phyloP scores from a whole-genome alignment of 2,113 vertebrate genomes.

The Centropus unirufus region DNA sequence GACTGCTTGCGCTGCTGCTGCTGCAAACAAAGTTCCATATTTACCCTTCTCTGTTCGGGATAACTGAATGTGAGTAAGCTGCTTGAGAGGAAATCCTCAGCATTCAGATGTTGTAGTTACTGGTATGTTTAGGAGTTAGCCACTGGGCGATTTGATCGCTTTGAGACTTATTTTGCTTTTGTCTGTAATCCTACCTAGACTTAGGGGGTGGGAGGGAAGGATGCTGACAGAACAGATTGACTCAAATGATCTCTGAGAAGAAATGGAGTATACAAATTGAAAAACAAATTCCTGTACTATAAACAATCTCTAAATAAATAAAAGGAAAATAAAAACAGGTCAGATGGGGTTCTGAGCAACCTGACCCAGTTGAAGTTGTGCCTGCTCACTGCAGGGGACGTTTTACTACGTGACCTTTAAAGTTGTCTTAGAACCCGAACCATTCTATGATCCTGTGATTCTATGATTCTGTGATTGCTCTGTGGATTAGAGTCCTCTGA shows the following conservation, averaged over 20 bases:
- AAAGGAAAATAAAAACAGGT: neutral
- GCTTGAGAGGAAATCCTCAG: neutral
- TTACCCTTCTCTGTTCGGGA: neutral
- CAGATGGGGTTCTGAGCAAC: neutral
- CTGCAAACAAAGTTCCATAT: neutral
- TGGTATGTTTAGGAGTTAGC: neutral
- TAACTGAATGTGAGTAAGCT: rapidly evolving
- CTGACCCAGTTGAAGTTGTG: neutral
- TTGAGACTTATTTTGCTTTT: neutral
- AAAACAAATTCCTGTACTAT: neutral
- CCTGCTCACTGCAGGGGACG: rapidly evolving
- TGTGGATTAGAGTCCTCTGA: neutral
- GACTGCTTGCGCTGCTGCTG: neutral
- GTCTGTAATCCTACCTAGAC: neutral
- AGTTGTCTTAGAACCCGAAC: neutral
- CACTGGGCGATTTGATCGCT: neutral
- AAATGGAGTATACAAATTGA: neutral
- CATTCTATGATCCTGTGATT: too few relatives aligned
- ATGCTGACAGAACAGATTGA: neutral
- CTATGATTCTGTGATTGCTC: neutral
- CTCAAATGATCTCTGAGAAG: neutral
- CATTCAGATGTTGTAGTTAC: neutral
- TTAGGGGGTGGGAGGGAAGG: neutral
- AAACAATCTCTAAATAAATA: neutral
- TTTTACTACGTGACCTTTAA: neutral